phyloP scores from a whole-genome alignment of 2,888 invertebrate species.

The Hemaris fuciformis region DNA sequence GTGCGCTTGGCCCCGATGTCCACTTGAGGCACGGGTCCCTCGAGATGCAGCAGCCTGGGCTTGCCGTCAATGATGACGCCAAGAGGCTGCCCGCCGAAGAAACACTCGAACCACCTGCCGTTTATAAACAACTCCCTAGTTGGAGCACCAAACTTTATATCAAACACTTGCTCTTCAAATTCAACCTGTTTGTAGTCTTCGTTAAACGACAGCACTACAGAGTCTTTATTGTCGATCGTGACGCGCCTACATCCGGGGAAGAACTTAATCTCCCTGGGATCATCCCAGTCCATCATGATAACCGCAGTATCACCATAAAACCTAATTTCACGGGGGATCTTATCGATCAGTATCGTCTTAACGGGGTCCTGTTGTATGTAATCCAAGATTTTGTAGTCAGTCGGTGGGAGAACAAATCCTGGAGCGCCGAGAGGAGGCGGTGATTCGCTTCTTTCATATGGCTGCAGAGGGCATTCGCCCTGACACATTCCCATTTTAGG shows the following conservation, averaged over 20 bases:
- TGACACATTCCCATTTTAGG: slow-evolving; percentile 65
- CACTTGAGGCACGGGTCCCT: slow-evolving; percentile 96
- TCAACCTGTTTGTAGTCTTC: slow-evolving; percentile 87
- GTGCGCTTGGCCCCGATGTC: slow-evolving; percentile 90
- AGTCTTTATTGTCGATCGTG: slow-evolving; percentile 88
- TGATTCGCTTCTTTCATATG: slow-evolving; percentile 57
- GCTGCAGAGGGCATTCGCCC: slow-evolving; percentile 57
- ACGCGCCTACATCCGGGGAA: slow-evolving; percentile 89
- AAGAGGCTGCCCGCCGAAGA: slow-evolving; percentile 94
- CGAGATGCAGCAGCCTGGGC: slow-evolving; percentile 89
- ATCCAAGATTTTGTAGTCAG: slow-evolving; percentile 63
- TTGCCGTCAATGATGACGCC: slow-evolving; percentile 90
- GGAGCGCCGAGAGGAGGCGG: slow-evolving; percentile 70
- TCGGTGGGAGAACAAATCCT: slow-evolving; percentile 57
- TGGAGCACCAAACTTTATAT: slow-evolving; percentile 94
- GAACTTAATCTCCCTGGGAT: slow-evolving; percentile 92
- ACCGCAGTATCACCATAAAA: slow-evolving; percentile 93
- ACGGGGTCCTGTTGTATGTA: slow-evolving; percentile 84
- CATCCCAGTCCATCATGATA: slow-evolving; percentile 92
- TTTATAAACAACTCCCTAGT: slow-evolving; percentile 95
- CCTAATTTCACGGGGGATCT: slow-evolving; percentile 89
- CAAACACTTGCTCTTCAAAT: slow-evolving; percentile 87
- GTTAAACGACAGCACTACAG: slow-evolving; percentile 83
- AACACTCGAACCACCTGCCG: slow-evolving; percentile 93
- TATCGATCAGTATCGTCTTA: slow-evolving; percentile 91